Evolutionary conservation across 2,888 invertebrate genomes (phyloP).

Genomic region (Prosapia bicincta): DNA sequence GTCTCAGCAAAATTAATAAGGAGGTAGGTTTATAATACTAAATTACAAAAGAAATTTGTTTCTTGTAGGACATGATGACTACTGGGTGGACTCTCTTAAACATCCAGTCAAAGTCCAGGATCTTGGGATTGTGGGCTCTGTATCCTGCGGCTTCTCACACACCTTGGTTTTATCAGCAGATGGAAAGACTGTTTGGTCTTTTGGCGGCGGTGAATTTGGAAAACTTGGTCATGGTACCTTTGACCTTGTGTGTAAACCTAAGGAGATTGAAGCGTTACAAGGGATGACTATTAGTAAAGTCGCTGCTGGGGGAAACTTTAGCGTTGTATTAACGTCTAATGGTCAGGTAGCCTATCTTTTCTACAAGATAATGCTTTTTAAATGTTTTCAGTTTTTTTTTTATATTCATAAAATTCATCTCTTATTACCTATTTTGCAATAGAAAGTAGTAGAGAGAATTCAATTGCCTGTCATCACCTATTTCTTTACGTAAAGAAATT

Average conservation of each 20-base stretch:
- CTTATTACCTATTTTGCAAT: too few relatives aligned
- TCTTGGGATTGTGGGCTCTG: constrained; percentile 54
- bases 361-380: too few relatives aligned
- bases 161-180: constrained; percentile 53
- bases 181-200: constrained; percentile 56
- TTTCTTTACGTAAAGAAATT: too few relatives aligned
- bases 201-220: constrained; percentile 56
- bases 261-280: constrained; percentile 56
- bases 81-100: constrained; percentile 30
- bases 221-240: constrained; percentile 52
- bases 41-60: too few relatives aligned
- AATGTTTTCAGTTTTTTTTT: too few relatives aligned
- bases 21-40: too few relatives aligned
- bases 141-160: constrained; percentile 55
- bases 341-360: constrained; percentile 48
- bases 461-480: too few relatives aligned
- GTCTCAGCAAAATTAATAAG: too few relatives aligned
- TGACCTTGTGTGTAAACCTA: constrained; percentile 53
- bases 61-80: constrained; percentile 64
- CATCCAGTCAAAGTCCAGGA: constrained; percentile 48
- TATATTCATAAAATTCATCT: too few relatives aligned
- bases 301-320: constrained; percentile 54
- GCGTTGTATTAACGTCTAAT: constrained; percentile 52
- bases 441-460: too few relatives aligned
- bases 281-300: constrained; percentile 55